phyloP scores from a whole-genome alignment of 2,797 vertebrate genomes.

The Pseudocheirus occidentalis region DNA sequence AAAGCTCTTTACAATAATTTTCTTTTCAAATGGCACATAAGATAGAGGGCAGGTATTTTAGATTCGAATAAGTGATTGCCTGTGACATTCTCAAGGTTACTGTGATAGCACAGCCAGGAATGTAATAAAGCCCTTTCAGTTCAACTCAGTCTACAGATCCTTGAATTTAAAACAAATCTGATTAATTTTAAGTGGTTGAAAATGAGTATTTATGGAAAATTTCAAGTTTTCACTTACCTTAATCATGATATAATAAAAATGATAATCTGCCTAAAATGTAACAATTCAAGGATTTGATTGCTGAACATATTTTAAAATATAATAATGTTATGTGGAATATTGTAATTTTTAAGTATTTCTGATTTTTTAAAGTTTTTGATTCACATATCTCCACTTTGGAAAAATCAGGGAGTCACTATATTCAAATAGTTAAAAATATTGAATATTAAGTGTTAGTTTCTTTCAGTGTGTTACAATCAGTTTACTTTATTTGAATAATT shows the following conservation, averaged over 20 bases:
- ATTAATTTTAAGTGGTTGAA: conserved; percentile 26
- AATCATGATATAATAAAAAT: background rate
- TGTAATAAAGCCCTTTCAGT: conserved; percentile 5
- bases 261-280: background rate
- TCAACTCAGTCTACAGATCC: conserved; percentile 4
- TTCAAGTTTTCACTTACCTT: background rate
- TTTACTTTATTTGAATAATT: conserved; percentile 14
- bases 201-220: conserved; percentile 30
- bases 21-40: conserved; percentile 42
- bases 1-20: conserved; percentile 23
- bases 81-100: conserved; percentile 23
- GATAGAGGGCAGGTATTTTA: conserved; percentile 32
- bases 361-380: conserved; percentile 17
- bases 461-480: conserved; percentile 17
- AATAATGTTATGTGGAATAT: background rate
- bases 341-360: conserved; percentile 8
- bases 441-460: background rate
- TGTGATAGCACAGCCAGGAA: conserved; percentile 6
- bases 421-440: background rate
- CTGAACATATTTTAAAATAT: background rate
- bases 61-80: conserved; percentile 24
- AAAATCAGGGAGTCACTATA: conserved; percentile 22
- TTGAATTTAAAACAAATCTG: conserved; percentile 6
- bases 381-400: conserved; percentile 12
- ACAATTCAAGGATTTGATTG: background rate